Conservation (phyloP, 2,888 invertebrate genomes). For the Stenurella melanura region DNA sequence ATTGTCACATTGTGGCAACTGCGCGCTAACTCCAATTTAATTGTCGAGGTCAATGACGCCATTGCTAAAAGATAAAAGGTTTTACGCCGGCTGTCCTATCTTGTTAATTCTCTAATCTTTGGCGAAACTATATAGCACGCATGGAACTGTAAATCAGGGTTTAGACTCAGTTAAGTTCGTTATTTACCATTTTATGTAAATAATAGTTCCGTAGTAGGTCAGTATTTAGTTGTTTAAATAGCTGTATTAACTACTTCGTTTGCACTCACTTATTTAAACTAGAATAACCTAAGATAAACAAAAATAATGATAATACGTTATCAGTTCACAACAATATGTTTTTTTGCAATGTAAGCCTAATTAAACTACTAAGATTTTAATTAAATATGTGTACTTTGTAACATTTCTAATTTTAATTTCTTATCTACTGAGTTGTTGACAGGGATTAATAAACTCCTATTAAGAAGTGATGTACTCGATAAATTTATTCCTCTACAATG, state of each 20-base stretch:
- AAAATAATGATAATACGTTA: slow-evolving; percentile 12
- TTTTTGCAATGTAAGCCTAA: slow-evolving; percentile 29
- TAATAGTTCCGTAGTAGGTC: slow-evolving; percentile 1
- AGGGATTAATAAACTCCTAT: slow-evolving; percentile 14
- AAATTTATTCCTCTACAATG: slow-evolving; percentile 2
- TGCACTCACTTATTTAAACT: slow-evolving; percentile 1
- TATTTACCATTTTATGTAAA: not conserved
- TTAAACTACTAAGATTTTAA: slow-evolving; percentile 34
- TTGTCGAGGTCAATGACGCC: no score
- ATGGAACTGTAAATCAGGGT: no score
- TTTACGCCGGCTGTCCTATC: no score
- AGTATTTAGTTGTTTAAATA: not conserved
- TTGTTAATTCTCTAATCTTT: no score
- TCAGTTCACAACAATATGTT: slow-evolving; percentile 25
- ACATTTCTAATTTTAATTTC: slow-evolving; percentile 35
- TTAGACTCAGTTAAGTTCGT: not conserved
- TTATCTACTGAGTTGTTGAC: slow-evolving; percentile 27
- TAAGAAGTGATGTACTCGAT: slow-evolving; percentile 7
- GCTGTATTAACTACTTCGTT: not conserved
- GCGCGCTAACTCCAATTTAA: no score
- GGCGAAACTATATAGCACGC: no score
- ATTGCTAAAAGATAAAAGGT: no score
- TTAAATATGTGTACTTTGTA: slow-evolving; percentile 28
- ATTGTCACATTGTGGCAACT: no score
- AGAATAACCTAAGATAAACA: slow-evolving; percentile 19